These are phyloP conservation scores for Dysidea cf. avara DNA, from an alignment of 37 sponge, comb jelly and placozoan species.

Conservation along the genomic window DNA sequence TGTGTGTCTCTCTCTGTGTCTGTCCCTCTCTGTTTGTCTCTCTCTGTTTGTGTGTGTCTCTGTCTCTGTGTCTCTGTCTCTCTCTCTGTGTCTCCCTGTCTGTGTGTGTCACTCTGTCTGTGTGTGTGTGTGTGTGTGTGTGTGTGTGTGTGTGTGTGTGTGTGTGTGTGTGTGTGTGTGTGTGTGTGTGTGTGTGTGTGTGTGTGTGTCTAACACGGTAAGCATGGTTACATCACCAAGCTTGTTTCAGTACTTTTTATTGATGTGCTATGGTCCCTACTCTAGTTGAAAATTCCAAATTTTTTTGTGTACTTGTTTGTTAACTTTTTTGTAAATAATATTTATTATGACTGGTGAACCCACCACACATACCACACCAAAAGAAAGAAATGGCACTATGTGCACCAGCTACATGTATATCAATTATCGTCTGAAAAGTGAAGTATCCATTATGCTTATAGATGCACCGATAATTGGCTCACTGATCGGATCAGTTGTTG, in stretches of 20 bases:
- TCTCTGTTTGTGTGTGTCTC: constrained; percentile 19
- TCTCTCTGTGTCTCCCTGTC: not conserved
- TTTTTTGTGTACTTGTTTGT: too few species aligned
- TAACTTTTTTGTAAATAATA: too few species aligned
- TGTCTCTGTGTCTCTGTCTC: constrained; percentile 26
- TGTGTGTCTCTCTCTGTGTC: constrained; percentile 10
- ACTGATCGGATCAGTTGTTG: too few species aligned
- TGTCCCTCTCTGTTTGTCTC: constrained; percentile 1
- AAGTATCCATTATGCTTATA: too few species aligned
- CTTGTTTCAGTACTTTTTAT: too few species aligned
- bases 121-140: constrained; percentile 18
- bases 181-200: constrained; percentile 15
- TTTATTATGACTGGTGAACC: not conserved
- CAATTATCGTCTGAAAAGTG: too few species aligned
- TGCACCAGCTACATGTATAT: not conserved
- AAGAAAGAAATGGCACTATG: not conserved
- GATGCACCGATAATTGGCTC: too few species aligned
- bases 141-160: constrained; percentile 30
- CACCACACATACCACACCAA: too few species aligned
- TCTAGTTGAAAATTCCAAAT: too few species aligned
- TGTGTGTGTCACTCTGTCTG: not conserved
- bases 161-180: constrained; percentile 18
- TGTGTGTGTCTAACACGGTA: too few species aligned
- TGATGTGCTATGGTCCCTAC: too few species aligned
- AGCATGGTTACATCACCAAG: too few species aligned